phyloP scores from a whole-genome alignment of 2,888 invertebrate species.

The Ametastegia equiseti region DNA sequence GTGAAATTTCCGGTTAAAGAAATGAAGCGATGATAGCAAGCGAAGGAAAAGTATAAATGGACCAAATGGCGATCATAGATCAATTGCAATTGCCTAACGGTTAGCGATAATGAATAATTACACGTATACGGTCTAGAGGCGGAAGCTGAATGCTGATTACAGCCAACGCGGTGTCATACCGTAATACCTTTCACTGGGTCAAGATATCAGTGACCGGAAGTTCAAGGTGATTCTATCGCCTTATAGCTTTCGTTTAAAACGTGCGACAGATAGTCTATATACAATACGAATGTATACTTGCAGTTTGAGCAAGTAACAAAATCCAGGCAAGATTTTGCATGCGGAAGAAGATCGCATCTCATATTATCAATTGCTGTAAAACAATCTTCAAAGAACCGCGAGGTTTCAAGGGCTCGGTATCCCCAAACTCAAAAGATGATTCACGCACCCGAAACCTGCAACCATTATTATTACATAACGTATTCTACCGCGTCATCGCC shows the following conservation, averaged over 20 bases:
- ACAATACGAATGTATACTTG: neutral
- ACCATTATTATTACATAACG: too few relatives aligned
- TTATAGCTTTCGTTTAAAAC: neutral
- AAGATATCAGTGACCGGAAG: constrained; percentile 43
- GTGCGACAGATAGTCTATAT: neutral
- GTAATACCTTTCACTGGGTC: constrained; percentile 35
- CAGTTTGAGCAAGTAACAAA: neutral
- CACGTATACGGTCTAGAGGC: neutral
- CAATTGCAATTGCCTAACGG: neutral
- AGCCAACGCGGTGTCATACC: neutral
- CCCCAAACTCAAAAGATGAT: too few relatives aligned
- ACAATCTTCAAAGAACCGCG: too few relatives aligned
- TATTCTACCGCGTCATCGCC: neutral
- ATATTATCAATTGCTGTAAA: neutral
- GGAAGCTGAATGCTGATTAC: constrained; percentile 26
- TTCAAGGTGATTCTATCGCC: constrained; percentile 35
- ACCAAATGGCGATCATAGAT: too few relatives aligned
- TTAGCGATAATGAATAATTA: constrained; percentile 18
- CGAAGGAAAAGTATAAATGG: too few relatives aligned
- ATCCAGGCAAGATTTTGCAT: neutral
- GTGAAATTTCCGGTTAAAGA: neutral
- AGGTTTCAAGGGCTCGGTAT: too few relatives aligned
- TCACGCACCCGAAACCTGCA: neutral
- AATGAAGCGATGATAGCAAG: neutral
- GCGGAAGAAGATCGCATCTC: neutral